These are phyloP conservation scores for Drosophila bipectinata DNA, from an alignment of 1,140 invertebrate genomes.

Conservation along the genomic window DNA sequence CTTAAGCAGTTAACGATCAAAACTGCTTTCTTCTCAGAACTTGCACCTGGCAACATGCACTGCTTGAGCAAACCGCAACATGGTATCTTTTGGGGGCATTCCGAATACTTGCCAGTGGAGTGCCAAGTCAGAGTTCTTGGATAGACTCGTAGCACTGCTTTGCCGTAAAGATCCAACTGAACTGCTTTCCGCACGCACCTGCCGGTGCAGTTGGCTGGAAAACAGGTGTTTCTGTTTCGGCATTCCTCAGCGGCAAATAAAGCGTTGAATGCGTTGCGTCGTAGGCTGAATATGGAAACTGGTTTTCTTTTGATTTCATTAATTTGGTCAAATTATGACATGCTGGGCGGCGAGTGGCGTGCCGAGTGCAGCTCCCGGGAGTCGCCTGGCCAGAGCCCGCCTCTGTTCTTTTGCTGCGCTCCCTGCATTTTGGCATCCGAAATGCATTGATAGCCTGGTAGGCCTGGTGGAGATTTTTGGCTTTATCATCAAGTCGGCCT, in stretches of 20 bases:
- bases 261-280: conserved; percentile 1
- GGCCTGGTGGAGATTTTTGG: not conserved
- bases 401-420: conserved; percentile 53
- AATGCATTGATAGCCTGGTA: conserved; percentile 52
- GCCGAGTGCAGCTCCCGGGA: not conserved
- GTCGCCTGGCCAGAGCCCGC: conserved; percentile 7
- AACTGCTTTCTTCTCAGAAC: not conserved
- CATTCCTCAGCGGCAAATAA: conserved; percentile 33
- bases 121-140: too few species aligned
- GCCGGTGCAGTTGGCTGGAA: conserved; percentile 5
- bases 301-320: conserved; percentile 61
- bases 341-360: conserved; percentile 22
- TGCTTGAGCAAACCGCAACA: not conserved
- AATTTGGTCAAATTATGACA: conserved; percentile 62
- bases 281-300: conserved; percentile 40
- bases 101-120: too few species aligned
- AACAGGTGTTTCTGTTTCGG: conserved; percentile 65
- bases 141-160: not conserved
- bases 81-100: too few species aligned
- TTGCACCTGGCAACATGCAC: not conserved
- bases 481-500: conserved; percentile 21
- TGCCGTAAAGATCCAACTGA: too few species aligned
- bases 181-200: conserved; percentile 37
- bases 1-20: too few species aligned
- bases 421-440: conserved; percentile 45